Conservation (phyloP, 2,113 vertebrate species). For the Osmerus eperlanus region DNA sequence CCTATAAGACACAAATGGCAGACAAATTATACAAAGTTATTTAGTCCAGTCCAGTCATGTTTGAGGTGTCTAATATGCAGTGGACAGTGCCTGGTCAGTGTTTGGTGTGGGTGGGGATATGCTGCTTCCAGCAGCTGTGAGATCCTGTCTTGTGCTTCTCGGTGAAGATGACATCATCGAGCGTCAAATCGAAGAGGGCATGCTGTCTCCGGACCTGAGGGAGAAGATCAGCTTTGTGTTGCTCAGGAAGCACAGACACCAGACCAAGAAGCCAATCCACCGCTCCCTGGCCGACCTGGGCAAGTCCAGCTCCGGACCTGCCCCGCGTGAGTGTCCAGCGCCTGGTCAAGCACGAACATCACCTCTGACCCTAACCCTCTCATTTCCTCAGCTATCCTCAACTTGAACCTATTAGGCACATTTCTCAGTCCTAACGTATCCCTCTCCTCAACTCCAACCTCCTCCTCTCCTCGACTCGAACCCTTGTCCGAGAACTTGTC, state of each 20-base stretch:
- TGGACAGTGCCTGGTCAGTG: too few species aligned
- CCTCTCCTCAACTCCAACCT: background rate
- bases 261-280: constrained; percentile 97
- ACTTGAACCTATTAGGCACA: too few species aligned
- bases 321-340: constrained; percentile 70
- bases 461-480: background rate
- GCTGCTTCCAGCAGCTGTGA: background rate
- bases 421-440: too few species aligned
- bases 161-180: constrained; percentile 86
- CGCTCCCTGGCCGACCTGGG: constrained; percentile 90
- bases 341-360: background rate
- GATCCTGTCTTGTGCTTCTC: background rate
- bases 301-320: constrained; percentile 80
- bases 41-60: too few species aligned
- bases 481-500: background rate
- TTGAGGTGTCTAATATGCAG: too few species aligned
- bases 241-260: constrained; percentile 92
- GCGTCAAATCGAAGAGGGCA: constrained; percentile 85
- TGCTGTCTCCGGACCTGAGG: constrained; percentile 82
- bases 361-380: too few species aligned
- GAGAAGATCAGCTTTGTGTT: constrained; percentile 91
- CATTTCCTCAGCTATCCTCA: too few species aligned
- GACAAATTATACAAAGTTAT: too few species aligned
- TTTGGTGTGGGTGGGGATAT: background rate
- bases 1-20: too few species aligned